Percentiles rank a stretch among this genome's conserved stretches.
Evolutionary conservation across 1,140 invertebrate genomes (phyloP).

Genomic region (Heliconius hermathena): DNA sequence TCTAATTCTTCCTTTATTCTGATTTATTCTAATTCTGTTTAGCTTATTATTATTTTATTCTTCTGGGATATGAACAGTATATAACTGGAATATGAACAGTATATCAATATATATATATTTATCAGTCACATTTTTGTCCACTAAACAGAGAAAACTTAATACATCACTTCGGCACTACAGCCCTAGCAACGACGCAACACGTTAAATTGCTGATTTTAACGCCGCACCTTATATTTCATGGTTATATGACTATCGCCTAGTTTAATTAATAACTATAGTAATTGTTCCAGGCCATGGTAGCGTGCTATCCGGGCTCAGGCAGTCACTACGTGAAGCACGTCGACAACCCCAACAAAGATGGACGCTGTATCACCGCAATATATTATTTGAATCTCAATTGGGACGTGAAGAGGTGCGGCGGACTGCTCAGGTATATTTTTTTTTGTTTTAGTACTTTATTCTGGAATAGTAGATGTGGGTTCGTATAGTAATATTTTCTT

Average conservation of each 20-base stretch:
- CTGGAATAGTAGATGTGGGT: not conserved
- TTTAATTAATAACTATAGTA: not conserved
- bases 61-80: no score
- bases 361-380: conserved; percentile 96
- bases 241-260: no score
- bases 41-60: no score
- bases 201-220: no score
- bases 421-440: conserved; percentile 80
- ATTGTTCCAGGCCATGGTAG: conserved; percentile 93
- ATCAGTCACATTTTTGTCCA: no score
- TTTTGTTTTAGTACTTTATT: not conserved
- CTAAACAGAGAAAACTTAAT: no score
- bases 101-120: no score
- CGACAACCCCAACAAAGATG: conserved; percentile 98
- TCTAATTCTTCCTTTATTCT: not conserved
- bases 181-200: no score
- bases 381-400: conserved; percentile 98
- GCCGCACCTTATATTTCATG: no score
- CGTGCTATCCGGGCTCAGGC: conserved; percentile 96
- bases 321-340: conserved; percentile 98
- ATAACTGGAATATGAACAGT: no score
- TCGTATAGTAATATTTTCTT: no score
- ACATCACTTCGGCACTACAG: no score
- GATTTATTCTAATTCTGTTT: not conserved
- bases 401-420: conserved; percentile 88